A percentile compares a stretch with the other conserved stretches of the same genome.
Evolutionary conservation across 2,888 invertebrate genomes (phyloP).

Genomic region (Eubasilissa splendida): DNA sequence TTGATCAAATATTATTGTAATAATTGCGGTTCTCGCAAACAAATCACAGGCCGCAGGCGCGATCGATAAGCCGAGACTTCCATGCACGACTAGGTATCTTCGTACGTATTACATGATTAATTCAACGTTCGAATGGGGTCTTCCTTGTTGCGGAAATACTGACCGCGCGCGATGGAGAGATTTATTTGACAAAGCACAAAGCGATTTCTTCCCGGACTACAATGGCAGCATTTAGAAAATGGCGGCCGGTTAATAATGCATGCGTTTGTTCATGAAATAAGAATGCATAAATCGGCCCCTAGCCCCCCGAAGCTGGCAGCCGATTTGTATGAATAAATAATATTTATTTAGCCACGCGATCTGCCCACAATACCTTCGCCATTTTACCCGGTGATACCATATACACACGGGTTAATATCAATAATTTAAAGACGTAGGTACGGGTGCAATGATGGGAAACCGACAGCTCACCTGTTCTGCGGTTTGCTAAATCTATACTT

Average conservation of each 20-base stretch:
- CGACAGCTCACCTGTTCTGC: not conserved
- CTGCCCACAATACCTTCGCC: conserved; percentile 22
- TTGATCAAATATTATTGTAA: no score
- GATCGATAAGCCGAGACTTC: no score
- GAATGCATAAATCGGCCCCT: conserved; percentile 29
- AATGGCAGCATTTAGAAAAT: conserved; percentile 20
- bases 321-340: conserved; percentile 41
- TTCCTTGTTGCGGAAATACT: not conserved
- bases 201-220: conserved; percentile 3
- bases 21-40: no score
- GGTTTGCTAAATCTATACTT: not conserved
- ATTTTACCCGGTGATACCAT: conserved; percentile 1
- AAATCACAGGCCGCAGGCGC: no score
- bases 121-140: not conserved
- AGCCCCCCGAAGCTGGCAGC: not conserved
- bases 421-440: conserved; percentile 6
- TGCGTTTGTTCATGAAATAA: conserved; percentile 41
- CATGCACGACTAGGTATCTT: not conserved
- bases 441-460: not conserved
- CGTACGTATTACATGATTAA: not conserved
- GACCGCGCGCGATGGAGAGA: not conserved
- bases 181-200: conserved; percentile 9
- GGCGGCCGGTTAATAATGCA: conserved; percentile 46
- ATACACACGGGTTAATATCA: not conserved
- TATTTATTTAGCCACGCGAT: conserved; percentile 42